phyloP scores from a whole-genome alignment of 1,140 invertebrate genomes.

The Neotoxoptera formosana region DNA sequence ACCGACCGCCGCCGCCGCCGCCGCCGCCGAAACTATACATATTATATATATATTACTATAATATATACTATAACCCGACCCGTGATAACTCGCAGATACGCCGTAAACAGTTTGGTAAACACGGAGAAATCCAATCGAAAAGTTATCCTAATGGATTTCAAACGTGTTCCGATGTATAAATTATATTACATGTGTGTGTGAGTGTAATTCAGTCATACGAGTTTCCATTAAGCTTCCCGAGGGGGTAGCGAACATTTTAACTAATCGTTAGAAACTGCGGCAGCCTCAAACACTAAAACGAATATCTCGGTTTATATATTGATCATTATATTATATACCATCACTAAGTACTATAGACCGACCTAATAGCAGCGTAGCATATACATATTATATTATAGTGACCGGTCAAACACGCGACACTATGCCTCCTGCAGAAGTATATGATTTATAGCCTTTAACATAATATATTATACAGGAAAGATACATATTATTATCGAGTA shows the following conservation, averaged over 20 bases:
- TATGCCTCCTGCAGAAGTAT: too few relatives aligned
- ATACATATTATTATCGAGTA: too few relatives aligned
- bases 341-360: too few relatives aligned
- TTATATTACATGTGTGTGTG: not conserved
- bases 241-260: not conserved
- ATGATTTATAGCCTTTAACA: too few relatives aligned
- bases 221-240: not conserved
- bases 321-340: too few relatives aligned
- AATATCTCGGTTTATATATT: not conserved
- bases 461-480: too few relatives aligned
- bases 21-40: not conserved
- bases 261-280: not conserved
- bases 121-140: constrained; percentile 18
- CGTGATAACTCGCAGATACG: not conserved
- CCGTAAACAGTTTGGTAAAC: not conserved
- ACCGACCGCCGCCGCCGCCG: not conserved
- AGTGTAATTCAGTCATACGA: not conserved
- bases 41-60: too few relatives aligned
- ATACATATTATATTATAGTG: too few relatives aligned
- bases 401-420: too few relatives aligned
- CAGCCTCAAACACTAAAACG: not conserved
- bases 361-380: too few relatives aligned
- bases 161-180: not conserved
- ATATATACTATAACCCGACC: not conserved
- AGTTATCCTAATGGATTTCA: constrained; percentile 34